These are phyloP conservation scores for Anhinga rufa DNA, from an alignment of 2,113 vertebrate species.

Conservation along the genomic window DNA sequence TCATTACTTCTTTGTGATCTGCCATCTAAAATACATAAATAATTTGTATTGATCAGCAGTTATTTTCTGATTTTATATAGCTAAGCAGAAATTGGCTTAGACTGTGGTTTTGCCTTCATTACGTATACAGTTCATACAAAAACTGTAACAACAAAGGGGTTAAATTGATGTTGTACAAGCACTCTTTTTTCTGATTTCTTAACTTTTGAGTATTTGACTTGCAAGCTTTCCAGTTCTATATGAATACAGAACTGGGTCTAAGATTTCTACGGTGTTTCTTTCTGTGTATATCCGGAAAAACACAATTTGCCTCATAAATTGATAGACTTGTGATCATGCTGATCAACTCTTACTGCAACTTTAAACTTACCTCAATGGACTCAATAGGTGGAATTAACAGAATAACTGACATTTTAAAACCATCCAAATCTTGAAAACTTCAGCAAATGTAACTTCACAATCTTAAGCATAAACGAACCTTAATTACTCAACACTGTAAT, in stretches of 20 bases:
- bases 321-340: not conserved
- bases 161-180: not conserved
- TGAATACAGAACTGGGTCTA: not conserved
- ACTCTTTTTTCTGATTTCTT: not conserved
- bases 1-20: constrained; percentile 89
- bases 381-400: not conserved
- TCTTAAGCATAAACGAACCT: not conserved
- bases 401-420: not conserved
- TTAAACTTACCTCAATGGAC: not conserved
- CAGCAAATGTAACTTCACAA: not conserved
- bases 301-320: not conserved
- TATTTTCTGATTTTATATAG: not conserved
- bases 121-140: not conserved
- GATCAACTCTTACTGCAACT: not conserved
- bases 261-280: not conserved
- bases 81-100: not conserved
- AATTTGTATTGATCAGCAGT: not conserved
- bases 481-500: not conserved
- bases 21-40: constrained; percentile 84
- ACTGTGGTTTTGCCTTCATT: not conserved
- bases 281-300: not conserved
- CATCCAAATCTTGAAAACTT: not conserved
- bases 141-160: not conserved
- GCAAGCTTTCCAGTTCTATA: not conserved
- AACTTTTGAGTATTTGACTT: not conserved